Conservation (phyloP, 1,140 invertebrate genomes). For the Achroia grisella region DNA sequence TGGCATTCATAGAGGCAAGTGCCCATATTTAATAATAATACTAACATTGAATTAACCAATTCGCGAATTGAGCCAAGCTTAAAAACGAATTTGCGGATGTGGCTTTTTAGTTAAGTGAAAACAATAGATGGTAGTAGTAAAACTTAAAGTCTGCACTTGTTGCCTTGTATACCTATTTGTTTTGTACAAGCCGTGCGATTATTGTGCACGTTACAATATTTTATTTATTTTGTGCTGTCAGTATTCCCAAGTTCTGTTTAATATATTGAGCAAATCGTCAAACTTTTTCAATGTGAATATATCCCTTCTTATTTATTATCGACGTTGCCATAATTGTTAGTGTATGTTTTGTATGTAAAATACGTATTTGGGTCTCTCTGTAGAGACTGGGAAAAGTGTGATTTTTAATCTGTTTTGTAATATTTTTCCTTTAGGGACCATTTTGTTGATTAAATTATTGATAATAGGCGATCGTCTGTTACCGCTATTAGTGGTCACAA, state of each 20-base stretch:
- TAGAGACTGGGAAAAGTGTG: conserved; percentile 48
- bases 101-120: conserved; percentile 62
- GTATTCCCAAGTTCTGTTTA: conserved; percentile 27
- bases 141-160: conserved; percentile 72
- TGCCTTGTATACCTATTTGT: conserved; percentile 69
- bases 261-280: conserved; percentile 24
- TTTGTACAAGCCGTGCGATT: conserved; percentile 48
- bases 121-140: conserved; percentile 56
- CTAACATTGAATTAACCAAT: conserved; percentile 65
- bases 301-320: conserved; percentile 65
- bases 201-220: conserved; percentile 35
- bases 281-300: conserved; percentile 54
- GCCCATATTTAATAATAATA: conserved; percentile 43
- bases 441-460: conserved; percentile 51
- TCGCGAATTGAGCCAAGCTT: conserved; percentile 67
- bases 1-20: conserved; percentile 29
- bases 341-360: conserved; percentile 60
- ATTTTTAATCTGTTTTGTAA: conserved; percentile 57
- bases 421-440: conserved; percentile 68
- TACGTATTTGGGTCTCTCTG: conserved; percentile 62
- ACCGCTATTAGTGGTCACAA: conserved; percentile 24
- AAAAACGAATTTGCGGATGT: conserved; percentile 49
- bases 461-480: conserved; percentile 36
- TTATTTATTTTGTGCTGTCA: conserved; percentile 58
- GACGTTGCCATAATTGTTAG: conserved; percentile 72